Evolutionary conservation across 2,113 vertebrate species (phyloP).

Genomic region (Trinectes maculatus): DNA sequence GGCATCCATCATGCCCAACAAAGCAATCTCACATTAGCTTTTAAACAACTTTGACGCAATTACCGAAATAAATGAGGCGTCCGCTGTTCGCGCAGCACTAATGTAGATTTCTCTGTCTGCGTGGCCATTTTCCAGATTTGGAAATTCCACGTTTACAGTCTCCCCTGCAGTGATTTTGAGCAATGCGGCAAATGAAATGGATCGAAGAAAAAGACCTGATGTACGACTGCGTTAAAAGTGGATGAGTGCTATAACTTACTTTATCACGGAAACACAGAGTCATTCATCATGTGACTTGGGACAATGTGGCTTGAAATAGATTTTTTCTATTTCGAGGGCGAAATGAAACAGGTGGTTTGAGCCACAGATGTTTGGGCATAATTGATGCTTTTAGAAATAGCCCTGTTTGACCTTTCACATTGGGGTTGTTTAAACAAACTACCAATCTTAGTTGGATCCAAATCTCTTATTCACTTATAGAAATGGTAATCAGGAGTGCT

Average conservation of each 20-base stretch:
- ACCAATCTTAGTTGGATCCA: not conserved
- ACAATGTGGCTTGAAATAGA: slow-evolving; percentile 18
- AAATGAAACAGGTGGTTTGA: slow-evolving; percentile 8
- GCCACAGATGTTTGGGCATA: too few species aligned
- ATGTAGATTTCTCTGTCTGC: slow-evolving; percentile 50
- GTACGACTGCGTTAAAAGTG: slow-evolving; percentile 42
- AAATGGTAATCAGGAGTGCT: not conserved
- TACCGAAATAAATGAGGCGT: slow-evolving; percentile 60
- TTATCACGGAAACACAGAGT: slow-evolving; percentile 29
- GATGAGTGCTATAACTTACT: not conserved
- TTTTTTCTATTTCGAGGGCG: slow-evolving; percentile 7
- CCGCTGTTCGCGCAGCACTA: slow-evolving; percentile 16
- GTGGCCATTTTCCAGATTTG: slow-evolving; percentile 34
- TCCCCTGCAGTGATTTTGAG: slow-evolving; percentile 27
- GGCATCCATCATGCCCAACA: slow-evolving; percentile 14
- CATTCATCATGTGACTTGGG: slow-evolving; percentile 22
- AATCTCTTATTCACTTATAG: not conserved
- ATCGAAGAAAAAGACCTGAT: slow-evolving; percentile 20
- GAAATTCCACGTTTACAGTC: slow-evolving; percentile 53
- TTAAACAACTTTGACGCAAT: slow-evolving; percentile 65
- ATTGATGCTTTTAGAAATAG: not conserved
- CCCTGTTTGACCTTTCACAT: slow-evolving; percentile 9
- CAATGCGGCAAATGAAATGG: slow-evolving; percentile 39
- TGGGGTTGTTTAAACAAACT: slow-evolving; percentile 4
- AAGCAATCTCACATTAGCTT: slow-evolving; percentile 47